A percentile compares a stretch with the other conserved stretches of the same genome.
phyloP scores from a whole-genome alignment of 2,888 invertebrate genomes.

The Quadroppia sp. region DNA sequence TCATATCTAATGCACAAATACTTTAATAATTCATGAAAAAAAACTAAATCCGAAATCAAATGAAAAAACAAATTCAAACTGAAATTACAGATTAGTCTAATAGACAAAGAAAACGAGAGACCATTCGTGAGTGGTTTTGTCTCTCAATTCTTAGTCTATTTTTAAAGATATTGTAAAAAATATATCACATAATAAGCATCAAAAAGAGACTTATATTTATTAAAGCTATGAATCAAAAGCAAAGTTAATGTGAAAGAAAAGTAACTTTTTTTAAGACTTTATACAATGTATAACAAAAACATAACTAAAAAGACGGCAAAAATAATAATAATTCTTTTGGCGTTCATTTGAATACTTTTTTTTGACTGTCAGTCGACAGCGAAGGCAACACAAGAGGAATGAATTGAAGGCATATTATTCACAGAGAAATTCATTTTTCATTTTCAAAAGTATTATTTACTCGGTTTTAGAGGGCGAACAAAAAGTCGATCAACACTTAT shows the following conservation, averaged over 20 bases:
- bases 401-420: conserved; percentile 8
- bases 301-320: background rate
- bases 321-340: conserved; percentile 2
- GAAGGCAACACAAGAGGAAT: background rate
- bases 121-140: too few relatives aligned
- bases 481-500: background rate
- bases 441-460: conserved; percentile 11
- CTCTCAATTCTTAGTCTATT: background rate
- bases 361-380: background rate
- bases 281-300: background rate
- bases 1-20: too few relatives aligned
- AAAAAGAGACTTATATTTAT: background rate
- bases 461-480: conserved; percentile 3
- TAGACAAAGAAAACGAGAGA: too few relatives aligned
- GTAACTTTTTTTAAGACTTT: background rate
- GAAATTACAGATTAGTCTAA: too few relatives aligned
- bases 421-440: background rate
- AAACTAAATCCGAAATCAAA: too few relatives aligned
- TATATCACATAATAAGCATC: background rate
- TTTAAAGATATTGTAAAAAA: background rate
- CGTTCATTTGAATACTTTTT: background rate
- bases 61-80: too few relatives aligned
- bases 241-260: background rate
- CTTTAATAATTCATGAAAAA: too few relatives aligned
- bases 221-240: background rate